These are phyloP conservation scores for Subacronicta megacephala DNA, from an alignment of 2,888 invertebrate genomes.

Conservation along the genomic window DNA sequence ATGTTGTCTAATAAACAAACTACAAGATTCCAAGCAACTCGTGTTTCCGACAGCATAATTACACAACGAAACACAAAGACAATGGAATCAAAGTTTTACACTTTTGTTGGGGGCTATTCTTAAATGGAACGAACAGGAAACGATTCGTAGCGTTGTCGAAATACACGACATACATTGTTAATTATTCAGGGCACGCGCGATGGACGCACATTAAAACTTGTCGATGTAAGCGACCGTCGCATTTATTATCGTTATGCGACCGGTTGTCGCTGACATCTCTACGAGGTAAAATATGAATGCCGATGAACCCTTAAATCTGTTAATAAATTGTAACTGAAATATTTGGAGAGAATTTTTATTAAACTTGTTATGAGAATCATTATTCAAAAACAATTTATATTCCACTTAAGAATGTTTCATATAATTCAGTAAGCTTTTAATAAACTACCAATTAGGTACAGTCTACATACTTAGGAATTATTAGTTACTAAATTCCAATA, in stretches of 20 bases:
- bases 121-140: conserved; percentile 16
- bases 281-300: background rate
- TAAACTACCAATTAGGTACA: background rate
- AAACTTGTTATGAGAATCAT: background rate
- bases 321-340: too few relatives aligned
- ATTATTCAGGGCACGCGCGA: conserved; percentile 57
- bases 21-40: conserved; percentile 16
- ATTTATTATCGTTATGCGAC: conserved; percentile 58
- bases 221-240: conserved; percentile 60
- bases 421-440: background rate
- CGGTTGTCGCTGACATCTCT: background rate
- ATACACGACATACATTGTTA: conserved; percentile 43
- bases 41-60: conserved; percentile 33
- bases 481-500: conserved; percentile 2
- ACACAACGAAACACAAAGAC: conserved; percentile 21
- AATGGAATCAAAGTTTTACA: conserved; percentile 22
- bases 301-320: background rate
- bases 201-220: conserved; percentile 63
- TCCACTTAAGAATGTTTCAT: background rate
- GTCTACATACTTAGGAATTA: background rate
- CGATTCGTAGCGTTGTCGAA: conserved; percentile 16
- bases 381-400: background rate
- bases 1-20: conserved; percentile 6
- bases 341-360: too few relatives aligned
- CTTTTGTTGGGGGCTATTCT: conserved; percentile 19